Percentiles rank a stretch among this genome's conserved stretches.
Evolutionary conservation across 1,140 invertebrate genomes (phyloP).

Genomic region (Philopotamus ludificatus): DNA sequence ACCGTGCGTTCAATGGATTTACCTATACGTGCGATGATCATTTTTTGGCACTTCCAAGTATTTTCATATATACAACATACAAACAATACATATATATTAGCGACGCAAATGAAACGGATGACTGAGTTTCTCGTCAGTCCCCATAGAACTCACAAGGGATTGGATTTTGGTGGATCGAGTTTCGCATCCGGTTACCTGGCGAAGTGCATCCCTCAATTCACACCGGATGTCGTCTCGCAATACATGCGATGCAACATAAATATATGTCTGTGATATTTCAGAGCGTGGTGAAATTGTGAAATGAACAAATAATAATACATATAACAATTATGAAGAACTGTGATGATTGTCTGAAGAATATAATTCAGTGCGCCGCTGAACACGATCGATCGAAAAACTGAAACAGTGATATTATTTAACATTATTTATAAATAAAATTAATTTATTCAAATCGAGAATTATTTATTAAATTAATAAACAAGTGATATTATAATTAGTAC

Average conservation of each 20-base stretch:
- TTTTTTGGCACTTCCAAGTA: too few species aligned
- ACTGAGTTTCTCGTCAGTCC: too few species aligned
- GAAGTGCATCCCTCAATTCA: neutral
- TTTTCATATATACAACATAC: too few species aligned
- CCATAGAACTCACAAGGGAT: too few species aligned
- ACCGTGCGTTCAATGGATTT: too few species aligned
- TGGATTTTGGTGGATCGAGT: neutral
- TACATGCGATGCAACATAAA: too few species aligned
- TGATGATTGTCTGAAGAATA: constrained; percentile 35
- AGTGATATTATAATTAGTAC: too few species aligned
- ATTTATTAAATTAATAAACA: too few species aligned
- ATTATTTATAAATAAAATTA: neutral
- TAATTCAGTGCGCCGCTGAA: too few species aligned
- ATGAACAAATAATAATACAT: neutral
- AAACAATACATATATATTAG: too few species aligned
- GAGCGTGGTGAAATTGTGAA: neutral
- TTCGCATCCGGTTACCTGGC: neutral
- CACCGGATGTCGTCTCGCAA: constrained; percentile 33
- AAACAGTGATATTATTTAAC: neutral
- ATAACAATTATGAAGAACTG: constrained; percentile 37
- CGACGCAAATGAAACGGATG: too few species aligned
- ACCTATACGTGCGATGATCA: too few species aligned
- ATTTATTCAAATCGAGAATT: neutral
- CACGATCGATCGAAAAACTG: constrained; percentile 11
- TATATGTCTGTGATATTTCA: neutral